A percentile compares a stretch with the other conserved stretches of the same genome.
These are phyloP conservation scores for Semnornis frantzii DNA, from an alignment of 2,113 vertebrate species.

Conservation along the genomic window DNA sequence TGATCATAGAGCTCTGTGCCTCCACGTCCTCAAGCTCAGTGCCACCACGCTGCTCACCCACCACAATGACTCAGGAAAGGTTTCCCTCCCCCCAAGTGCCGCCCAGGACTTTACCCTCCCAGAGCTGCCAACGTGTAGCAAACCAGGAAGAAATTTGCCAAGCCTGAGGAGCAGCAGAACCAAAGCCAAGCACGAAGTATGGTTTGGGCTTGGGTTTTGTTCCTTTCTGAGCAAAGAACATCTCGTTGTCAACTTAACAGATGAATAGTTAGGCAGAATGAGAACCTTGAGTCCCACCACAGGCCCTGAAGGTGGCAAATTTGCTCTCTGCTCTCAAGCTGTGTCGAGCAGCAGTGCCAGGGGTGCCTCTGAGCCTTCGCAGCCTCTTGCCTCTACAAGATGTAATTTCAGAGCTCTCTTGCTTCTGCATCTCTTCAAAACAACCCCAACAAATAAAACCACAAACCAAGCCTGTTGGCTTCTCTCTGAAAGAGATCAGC, in stretches of 20 bases:
- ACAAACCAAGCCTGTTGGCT: not conserved
- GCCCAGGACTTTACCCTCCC: not conserved
- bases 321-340: not conserved
- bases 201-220: not conserved
- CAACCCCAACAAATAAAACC: not conserved
- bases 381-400: not conserved
- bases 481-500: not conserved
- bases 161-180: not conserved
- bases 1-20: too few species aligned
- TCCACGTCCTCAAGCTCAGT: not conserved
- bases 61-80: rapidly evolving
- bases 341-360: not conserved
- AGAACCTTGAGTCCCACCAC: not conserved
- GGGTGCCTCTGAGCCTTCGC: not conserved
- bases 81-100: not conserved
- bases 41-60: rapidly evolving
- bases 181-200: not conserved
- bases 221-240: not conserved
- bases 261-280: slow-evolving; percentile 30
- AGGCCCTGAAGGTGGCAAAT: not conserved
- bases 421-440: not conserved
- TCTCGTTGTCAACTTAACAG: slow-evolving; percentile 41
- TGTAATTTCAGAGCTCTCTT: slow-evolving; percentile 18
- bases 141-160: rapidly evolving
- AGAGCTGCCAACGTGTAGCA: rapidly evolving